A percentile compares a stretch with the other conserved stretches of the same genome.
These are phyloP conservation scores for Cinara cedri DNA, from an alignment of 2,888 invertebrate species.

Conservation along the genomic window DNA sequence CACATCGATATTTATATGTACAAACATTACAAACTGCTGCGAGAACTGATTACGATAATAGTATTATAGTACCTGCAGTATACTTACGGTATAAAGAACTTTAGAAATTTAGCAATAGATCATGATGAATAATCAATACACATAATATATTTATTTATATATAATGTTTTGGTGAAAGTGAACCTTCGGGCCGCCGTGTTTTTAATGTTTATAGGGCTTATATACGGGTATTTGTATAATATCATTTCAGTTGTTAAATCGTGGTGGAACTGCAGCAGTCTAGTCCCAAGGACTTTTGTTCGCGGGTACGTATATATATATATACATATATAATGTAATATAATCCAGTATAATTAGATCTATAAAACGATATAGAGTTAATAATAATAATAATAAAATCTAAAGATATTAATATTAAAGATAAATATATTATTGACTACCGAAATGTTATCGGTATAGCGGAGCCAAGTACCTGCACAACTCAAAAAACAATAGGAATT, in stretches of 20 bases:
- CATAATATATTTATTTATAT: neutral
- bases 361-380: neutral
- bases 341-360: conserved; percentile 23
- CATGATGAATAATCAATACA: conserved; percentile 15
- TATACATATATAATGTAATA: too few species aligned
- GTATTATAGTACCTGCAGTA: too few species aligned
- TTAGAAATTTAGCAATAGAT: conserved; percentile 37
- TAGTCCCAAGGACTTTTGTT: conserved; percentile 24
- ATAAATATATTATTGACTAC: neutral
- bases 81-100: conserved; percentile 12
- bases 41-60: neutral
- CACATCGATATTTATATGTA: neutral
- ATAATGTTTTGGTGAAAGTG: conserved; percentile 49
- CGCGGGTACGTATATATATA: neutral
- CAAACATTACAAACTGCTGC: neutral
- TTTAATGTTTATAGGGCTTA: conserved; percentile 29
- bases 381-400: neutral
- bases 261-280: conserved; percentile 17
- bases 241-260: conserved; percentile 18
- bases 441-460: neutral
- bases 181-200: conserved; percentile 36
- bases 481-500: conserved; percentile 15
- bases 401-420: neutral
- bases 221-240: neutral
- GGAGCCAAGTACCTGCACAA: neutral